A percentile compares a stretch with the other conserved stretches of the same genome.
Evolutionary conservation across 2,113 vertebrate species (phyloP).

Genomic region (Pithys albifrons): DNA sequence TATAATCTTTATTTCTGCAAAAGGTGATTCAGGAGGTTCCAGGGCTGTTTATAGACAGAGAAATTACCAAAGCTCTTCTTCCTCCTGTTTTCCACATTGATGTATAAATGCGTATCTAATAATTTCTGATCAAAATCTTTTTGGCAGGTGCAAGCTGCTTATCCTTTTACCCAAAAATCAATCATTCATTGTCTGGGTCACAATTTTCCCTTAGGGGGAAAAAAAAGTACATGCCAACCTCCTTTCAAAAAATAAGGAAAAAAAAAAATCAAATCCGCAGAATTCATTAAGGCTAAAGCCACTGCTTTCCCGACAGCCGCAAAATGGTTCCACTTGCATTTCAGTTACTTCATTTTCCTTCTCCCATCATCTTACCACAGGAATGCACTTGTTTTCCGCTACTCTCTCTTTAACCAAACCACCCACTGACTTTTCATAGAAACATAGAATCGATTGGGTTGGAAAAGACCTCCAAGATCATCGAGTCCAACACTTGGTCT

Average conservation of each 20-base stretch:
- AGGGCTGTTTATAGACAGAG: background rate
- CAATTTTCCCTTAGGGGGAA: background rate
- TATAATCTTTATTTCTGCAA: background rate
- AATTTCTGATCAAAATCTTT: background rate
- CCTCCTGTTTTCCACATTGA: background rate
- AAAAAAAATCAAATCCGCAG: background rate
- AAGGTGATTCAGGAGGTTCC: background rate
- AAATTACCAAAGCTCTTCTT: background rate
- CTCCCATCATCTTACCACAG: background rate
- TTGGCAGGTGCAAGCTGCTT: background rate
- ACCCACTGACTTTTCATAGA: background rate
- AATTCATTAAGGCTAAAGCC: background rate
- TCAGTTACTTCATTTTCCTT: background rate
- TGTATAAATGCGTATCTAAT: background rate
- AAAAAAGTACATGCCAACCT: background rate
- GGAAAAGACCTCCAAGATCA: no score
- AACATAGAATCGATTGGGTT: no score
- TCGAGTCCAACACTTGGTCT: no score
- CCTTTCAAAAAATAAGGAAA: background rate
- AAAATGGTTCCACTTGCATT: background rate
- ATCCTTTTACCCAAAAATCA: background rate
- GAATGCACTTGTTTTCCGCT: slow-evolving; percentile 20
- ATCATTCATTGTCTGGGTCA: background rate
- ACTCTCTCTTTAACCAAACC: background rate
- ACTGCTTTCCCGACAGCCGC: background rate